Evolutionary conservation across 1,140 invertebrate genomes (phyloP), one percentile per base, ranked within the genome.

Genomic region (Diploscapter pachys): DNA sequence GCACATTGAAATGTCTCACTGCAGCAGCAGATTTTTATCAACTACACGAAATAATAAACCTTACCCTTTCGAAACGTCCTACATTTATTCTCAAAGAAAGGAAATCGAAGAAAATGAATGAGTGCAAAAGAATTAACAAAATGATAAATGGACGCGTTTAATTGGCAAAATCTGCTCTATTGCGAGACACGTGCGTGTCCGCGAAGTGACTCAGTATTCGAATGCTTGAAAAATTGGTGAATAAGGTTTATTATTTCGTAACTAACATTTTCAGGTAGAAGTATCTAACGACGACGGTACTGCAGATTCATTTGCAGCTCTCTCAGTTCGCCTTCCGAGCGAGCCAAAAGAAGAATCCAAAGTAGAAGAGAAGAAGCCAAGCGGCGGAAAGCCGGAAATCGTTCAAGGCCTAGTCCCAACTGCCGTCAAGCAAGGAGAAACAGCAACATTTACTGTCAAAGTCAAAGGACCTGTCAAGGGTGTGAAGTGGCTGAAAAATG

Each of bases 221-320:
- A 31, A 31, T 31, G 31, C 31, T 31, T 31, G 31, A 31, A 31
- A 31, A 31, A 31, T 31, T 31, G 31, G 31, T 31, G 31, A 31
- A 31, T 31, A 31, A 31, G 31, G 31, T 31, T 31, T 31, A 31
- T 31, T 31, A 31, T 31, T 31, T 31, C 31, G 31, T 31, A 31
- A 31, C 31, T 31, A 31, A 31, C 31, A 81, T 13, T 88, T 88
- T 80, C 86, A 85, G 76, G 85, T 82, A n/a, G 81, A 86, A 3
- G 8, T 84, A 0, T 69, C 71, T 6, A 83, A 84, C 55, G 79
- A 77, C 52, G 82, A 69, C 50, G 81, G 82, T n/a, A 68, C 74
- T 51, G 83, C 80, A 50, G 81, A 83, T 53, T 83, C 82, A 11
- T 62, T 63, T 52, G 82, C 82, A 63, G 72, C 70, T 11, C 72